phyloP scores from a whole-genome alignment of 1,140 invertebrate species.

The Drosophila lini region DNA sequence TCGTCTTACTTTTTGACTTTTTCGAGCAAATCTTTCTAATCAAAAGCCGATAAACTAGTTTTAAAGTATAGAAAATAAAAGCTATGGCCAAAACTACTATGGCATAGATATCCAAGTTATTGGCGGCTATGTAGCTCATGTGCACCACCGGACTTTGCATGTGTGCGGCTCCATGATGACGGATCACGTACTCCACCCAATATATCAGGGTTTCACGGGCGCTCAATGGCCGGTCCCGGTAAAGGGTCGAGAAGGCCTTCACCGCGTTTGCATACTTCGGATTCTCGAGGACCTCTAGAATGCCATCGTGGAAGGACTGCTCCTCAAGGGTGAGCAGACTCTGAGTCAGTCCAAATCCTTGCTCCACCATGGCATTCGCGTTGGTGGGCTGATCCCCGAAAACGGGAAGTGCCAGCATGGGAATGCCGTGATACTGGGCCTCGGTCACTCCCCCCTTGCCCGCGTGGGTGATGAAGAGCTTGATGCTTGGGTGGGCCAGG shows the following conservation, averaged over 20 bases:
- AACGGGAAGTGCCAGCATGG: slow-evolving; percentile 85
- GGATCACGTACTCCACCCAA: slow-evolving; percentile 84
- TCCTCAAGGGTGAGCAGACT: slow-evolving; percentile 85
- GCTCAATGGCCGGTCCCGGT: slow-evolving; percentile 64
- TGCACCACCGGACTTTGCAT: slow-evolving; percentile 59
- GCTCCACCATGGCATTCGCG: slow-evolving; percentile 38
- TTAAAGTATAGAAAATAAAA: neutral
- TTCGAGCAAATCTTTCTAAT: neutral
- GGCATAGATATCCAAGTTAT: slow-evolving; percentile 61
- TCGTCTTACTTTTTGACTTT: neutral
- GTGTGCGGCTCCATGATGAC: slow-evolving; percentile 82
- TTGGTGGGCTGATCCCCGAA: slow-evolving; percentile 79
- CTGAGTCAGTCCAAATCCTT: slow-evolving; percentile 69
- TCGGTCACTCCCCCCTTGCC: slow-evolving; percentile 86
- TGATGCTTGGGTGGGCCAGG: slow-evolving; percentile 86
- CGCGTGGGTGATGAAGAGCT: slow-evolving; percentile 89
- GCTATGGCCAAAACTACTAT: slow-evolving; percentile 1
- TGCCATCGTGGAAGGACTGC: slow-evolving; percentile 54
- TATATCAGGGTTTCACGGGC: slow-evolving; percentile 79
- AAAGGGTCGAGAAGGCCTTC: slow-evolving; percentile 54
- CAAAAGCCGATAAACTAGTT: slow-evolving; percentile 3
- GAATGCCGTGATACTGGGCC: slow-evolving; percentile 85
- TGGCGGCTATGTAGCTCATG: slow-evolving; percentile 77
- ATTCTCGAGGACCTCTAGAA: slow-evolving; percentile 60
- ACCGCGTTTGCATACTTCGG: slow-evolving; percentile 52